A percentile compares a stretch with the other conserved stretches of the same genome.
These are phyloP conservation scores for Peromyscus polionotus DNA, from an alignment of 2,113 vertebrate genomes.

Conservation along the genomic window DNA sequence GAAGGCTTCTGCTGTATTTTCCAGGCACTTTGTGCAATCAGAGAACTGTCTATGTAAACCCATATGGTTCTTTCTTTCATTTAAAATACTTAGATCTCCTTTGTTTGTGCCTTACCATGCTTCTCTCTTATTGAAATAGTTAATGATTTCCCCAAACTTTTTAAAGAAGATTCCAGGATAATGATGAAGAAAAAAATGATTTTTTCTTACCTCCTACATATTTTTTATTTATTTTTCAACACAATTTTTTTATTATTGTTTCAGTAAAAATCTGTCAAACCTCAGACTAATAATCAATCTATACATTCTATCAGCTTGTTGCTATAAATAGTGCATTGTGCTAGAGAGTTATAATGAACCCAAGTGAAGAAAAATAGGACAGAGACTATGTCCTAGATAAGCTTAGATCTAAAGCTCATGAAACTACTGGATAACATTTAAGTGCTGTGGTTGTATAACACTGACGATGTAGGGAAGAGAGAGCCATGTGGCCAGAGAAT, in stretches of 20 bases:
- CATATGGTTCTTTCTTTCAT: background rate
- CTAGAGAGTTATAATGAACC: background rate
- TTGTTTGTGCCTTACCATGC: constrained; percentile 29
- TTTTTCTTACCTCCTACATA: background rate
- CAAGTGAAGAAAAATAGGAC: background rate
- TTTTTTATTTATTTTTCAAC: background rate
- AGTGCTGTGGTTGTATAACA: background rate
- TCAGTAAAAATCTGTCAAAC: constrained; percentile 11
- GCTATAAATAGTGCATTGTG: background rate
- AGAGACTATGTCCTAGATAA: background rate
- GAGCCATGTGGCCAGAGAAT: background rate
- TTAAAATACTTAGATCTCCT: background rate
- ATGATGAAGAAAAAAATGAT: background rate
- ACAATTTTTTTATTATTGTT: background rate
- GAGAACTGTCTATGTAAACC: constrained; percentile 27
- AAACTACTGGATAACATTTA: background rate
- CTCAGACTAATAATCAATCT: background rate
- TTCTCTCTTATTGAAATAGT: background rate
- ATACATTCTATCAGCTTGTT: background rate
- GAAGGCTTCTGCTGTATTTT: background rate
- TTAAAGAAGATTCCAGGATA: background rate
- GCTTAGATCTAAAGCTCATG: background rate
- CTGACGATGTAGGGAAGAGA: background rate
- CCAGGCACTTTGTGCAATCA: constrained; percentile 15
- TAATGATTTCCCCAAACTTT: background rate